phyloP scores from a whole-genome alignment of 2,888 invertebrate genomes.

The Matsumyia berberina region DNA sequence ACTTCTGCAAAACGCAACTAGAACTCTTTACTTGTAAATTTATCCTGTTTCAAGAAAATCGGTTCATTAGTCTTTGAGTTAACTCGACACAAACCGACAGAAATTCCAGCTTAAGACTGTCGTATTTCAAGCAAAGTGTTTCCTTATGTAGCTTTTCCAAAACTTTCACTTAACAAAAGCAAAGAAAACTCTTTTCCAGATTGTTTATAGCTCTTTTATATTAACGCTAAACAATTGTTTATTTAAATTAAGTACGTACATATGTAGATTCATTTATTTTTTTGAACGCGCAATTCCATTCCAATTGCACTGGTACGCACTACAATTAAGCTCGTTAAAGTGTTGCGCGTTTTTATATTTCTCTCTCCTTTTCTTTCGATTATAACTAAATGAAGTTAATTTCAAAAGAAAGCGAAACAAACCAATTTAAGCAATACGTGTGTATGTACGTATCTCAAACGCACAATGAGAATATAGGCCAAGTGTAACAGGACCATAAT shows the following conservation, averaged over 20 bases:
- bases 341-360: neutral
- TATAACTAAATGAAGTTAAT: conserved; percentile 2
- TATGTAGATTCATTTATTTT: neutral
- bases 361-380: neutral
- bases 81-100: too few species aligned
- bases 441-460: too few species aligned
- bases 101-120: too few species aligned
- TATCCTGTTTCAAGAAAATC: too few species aligned
- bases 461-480: conserved; percentile 25
- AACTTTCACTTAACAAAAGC: too few species aligned
- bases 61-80: too few species aligned
- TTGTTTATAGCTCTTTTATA: too few species aligned
- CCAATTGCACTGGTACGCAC: neutral
- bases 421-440: conserved; percentile 18
- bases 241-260: neutral
- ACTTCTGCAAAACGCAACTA: too few species aligned
- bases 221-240: neutral
- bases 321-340: neutral
- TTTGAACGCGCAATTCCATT: neutral
- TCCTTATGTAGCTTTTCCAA: too few species aligned
- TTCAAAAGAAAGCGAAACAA: conserved; percentile 41
- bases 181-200: too few species aligned
- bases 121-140: too few species aligned
- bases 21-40: too few species aligned
- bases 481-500: conserved; percentile 51